phyloP scores from a whole-genome alignment of 2,797 vertebrate species.

The Picus viridis region DNA sequence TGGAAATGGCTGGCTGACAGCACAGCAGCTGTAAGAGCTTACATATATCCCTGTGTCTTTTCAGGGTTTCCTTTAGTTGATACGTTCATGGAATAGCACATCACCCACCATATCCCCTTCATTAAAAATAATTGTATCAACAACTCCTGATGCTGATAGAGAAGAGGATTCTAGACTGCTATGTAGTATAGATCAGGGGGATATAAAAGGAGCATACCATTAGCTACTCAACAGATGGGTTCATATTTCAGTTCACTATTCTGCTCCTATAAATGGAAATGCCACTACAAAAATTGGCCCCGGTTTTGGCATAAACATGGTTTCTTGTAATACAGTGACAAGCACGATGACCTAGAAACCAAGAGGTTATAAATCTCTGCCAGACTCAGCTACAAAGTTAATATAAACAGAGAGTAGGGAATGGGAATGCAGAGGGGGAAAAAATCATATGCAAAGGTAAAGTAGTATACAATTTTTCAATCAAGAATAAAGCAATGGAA shows the following conservation, averaged over 20 bases:
- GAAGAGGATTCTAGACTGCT: not conserved
- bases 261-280: not conserved
- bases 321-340: not conserved
- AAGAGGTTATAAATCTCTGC: not conserved
- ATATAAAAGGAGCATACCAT: not conserved
- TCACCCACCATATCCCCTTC: not conserved
- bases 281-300: not conserved
- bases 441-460: not conserved
- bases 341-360: not conserved
- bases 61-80: not conserved
- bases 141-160: not conserved
- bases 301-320: not conserved
- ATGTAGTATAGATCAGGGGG: rapidly evolving
- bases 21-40: not conserved
- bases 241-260: not conserved
- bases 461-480: not conserved
- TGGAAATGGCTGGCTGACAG: not conserved
- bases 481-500: not conserved
- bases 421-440: not conserved
- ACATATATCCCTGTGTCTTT: not conserved
- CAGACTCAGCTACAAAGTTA: not conserved
- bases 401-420: not conserved
- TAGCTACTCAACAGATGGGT: not conserved
- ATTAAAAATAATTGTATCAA: not conserved
- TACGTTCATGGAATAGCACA: not conserved